Percentiles rank a stretch among this genome's conserved stretches.
Evolutionary conservation across 2,797 vertebrate genomes (phyloP).

Genomic region (Microcaecilia unicolor): DNA sequence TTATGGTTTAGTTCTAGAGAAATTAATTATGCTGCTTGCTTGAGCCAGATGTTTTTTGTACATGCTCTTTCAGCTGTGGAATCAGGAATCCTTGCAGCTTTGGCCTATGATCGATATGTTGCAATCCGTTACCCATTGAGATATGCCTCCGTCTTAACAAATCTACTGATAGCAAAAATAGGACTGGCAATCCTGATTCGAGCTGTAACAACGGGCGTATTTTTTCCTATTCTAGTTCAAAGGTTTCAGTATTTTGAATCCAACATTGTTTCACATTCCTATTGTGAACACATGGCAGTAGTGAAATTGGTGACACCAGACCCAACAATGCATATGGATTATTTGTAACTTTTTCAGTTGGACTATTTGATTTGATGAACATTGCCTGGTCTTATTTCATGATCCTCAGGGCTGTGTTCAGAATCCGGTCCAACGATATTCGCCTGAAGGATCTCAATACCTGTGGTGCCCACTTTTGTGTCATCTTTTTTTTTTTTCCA

Average conservation of each 20-base stretch:
- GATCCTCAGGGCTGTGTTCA: not conserved
- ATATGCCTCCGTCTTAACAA: conserved; percentile 10
- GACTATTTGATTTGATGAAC: not conserved
- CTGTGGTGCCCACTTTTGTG: not conserved
- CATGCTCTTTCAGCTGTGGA: conserved; percentile 31
- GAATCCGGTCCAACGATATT: not conserved
- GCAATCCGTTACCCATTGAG: conserved; percentile 25
- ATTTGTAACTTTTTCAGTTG: not conserved
- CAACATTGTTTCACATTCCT: conserved; percentile 1
- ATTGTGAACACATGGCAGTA: conserved; percentile 13
- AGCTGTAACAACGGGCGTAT: conserved; percentile 10
- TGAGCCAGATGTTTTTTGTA: conserved; percentile 57
- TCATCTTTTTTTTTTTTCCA: too few relatives aligned
- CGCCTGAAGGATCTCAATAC: not conserved
- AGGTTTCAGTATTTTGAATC: conserved; percentile 23
- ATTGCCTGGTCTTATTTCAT: not conserved
- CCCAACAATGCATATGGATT: conserved; percentile 13
- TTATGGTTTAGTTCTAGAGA: conserved; percentile 15
- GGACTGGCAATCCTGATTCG: conserved; percentile 19
- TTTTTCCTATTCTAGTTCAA: conserved; percentile 32
- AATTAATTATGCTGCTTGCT: conserved; percentile 24
- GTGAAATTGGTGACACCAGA: conserved; percentile 6
- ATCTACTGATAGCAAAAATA: conserved; percentile 7
- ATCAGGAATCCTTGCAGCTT: conserved; percentile 25
- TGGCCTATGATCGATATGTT: conserved; percentile 56